Evolutionary conservation across 2,888 invertebrate genomes (phyloP), one percentile per base, ranked within the genome.

Genomic region (Cataglyphis cursor): DNA sequence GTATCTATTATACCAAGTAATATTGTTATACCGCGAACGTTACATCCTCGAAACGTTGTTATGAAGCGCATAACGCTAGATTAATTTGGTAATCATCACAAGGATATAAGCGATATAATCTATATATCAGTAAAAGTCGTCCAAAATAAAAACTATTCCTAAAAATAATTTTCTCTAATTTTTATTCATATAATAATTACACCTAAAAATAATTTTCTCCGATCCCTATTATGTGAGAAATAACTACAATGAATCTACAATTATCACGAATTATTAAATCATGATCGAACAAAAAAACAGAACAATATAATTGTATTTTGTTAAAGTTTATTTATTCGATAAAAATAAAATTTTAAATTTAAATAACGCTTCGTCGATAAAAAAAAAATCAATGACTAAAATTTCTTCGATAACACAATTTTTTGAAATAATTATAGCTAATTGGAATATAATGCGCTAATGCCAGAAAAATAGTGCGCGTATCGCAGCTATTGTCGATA

Each of bases 101-200:
- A 51, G 6, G n/a, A 41, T 12, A 41, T 1, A 74, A 76, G 41
- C 15, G 31, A 41, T 31, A 31, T 78, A 76, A 70, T 78, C 1
- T 78, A 78, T 78, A 6, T 78, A 78, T 78, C 41, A 78, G 70
- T 41, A 10, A 24, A 57, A 5, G 41, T 66, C 28, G 15, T 41
- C 9, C 12, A 38, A 57, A 62, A 21, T 44, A 41, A 41, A 12
- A 41, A 21, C 21, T 35, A 38, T 62, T 35, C n/a, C 15, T 2
- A 10, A 8, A n/a, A 64, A 31, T 31, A 9, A 61, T 61, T 31
- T 18, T 31, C 8, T 61, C 18, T 5, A 8, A 8, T 61, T 15
- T 28, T 1, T 28, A 41, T 61, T 21, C 8, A n/a, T 15, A 28
- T 24, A 41, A 41, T 24, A n/a, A 64, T 64, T 48, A 48, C 15